phyloP scores from a whole-genome alignment of 2,888 invertebrate species.

The Ariolimax columbianus region DNA sequence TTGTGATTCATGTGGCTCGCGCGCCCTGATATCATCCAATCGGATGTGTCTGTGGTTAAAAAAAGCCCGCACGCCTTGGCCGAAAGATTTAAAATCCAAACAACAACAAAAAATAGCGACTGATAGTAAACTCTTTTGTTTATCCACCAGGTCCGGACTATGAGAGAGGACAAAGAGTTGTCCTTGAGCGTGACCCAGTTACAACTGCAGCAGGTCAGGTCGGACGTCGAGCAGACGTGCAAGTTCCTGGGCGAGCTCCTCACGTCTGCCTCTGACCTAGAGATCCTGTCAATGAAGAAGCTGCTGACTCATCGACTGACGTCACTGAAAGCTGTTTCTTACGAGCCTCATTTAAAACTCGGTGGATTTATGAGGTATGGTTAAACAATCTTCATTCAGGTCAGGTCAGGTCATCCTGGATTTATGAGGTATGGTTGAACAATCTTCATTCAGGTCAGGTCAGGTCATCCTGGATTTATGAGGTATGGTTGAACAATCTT shows the following conservation, averaged over 20 bases:
- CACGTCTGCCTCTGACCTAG: slow-evolving; percentile 48
- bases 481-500: too few relatives aligned
- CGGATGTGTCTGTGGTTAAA: too few relatives aligned
- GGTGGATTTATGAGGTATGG: slow-evolving; percentile 30
- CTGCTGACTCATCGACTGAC: slow-evolving; percentile 48
- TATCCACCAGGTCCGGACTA: slow-evolving; percentile 28
- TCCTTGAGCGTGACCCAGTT: slow-evolving; percentile 38
- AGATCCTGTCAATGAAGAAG: slow-evolving; percentile 52
- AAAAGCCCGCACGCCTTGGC: too few relatives aligned
- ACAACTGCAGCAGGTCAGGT: slow-evolving; percentile 47
- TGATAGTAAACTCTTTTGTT: not conserved
- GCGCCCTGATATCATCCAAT: too few relatives aligned
- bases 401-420: too few relatives aligned
- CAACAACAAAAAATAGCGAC: too few relatives aligned
- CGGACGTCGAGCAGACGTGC: slow-evolving; percentile 54
- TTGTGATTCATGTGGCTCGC: too few relatives aligned
- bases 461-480: too few relatives aligned
- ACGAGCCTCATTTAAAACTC: slow-evolving; percentile 16
- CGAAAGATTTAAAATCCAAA: too few relatives aligned
- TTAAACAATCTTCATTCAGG: too few relatives aligned
- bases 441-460: too few relatives aligned
- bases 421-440: too few relatives aligned
- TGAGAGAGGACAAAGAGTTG: slow-evolving; percentile 45
- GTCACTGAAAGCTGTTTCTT: slow-evolving; percentile 32
- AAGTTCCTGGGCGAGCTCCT: slow-evolving; percentile 52